Percentiles rank a stretch among this genome's conserved stretches.
Conservation (phyloP, 2,888 invertebrate genomes). For the Drymonia ruficornis region DNA sequence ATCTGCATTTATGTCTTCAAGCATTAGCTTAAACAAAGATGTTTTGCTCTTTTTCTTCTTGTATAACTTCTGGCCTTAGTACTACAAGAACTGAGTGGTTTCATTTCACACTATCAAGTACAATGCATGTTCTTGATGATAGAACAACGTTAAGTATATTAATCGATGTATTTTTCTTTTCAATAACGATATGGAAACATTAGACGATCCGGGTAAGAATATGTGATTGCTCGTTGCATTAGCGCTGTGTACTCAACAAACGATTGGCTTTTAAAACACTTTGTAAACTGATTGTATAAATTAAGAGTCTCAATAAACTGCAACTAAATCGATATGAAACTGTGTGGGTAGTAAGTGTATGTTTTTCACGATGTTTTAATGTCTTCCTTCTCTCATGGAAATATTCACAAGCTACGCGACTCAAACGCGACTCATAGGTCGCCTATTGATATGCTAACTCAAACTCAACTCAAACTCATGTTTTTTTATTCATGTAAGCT, state of each 20-base stretch:
- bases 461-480: no score
- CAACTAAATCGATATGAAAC: conserved; percentile 55
- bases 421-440: no score
- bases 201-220: conserved; percentile 82
- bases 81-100: not conserved
- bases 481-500: no score
- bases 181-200: conserved; percentile 77
- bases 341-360: conserved; percentile 29
- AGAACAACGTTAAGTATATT: conserved; percentile 34
- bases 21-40: no score
- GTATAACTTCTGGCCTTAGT: not conserved
- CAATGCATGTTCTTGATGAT: not conserved
- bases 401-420: no score
- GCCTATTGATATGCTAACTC: no score
- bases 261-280: conserved; percentile 40
- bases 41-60: no score
- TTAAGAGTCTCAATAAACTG: conserved; percentile 33
- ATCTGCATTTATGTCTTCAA: no score
- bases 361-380: conserved; percentile 27
- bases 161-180: conserved; percentile 76
- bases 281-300: conserved; percentile 6
- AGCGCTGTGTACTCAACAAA: conserved; percentile 46
- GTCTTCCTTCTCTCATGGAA: conserved; percentile 43
- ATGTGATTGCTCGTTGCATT: conserved; percentile 51
- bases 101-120: not conserved